Evolutionary conservation across 1,140 invertebrate species (phyloP).

Genomic region (Eufriesea mexicana): DNA sequence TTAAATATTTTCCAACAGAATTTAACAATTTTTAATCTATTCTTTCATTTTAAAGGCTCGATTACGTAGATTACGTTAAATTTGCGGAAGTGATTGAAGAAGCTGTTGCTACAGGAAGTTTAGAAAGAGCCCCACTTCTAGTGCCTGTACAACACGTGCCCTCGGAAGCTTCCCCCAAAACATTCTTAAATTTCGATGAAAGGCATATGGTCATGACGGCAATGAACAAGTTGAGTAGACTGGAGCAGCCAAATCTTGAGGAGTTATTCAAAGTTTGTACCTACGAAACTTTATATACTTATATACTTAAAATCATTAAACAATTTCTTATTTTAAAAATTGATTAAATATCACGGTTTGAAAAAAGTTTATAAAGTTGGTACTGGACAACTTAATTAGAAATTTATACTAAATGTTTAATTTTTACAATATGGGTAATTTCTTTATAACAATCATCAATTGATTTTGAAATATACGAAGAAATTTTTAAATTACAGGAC

Average conservation of each 20-base stretch:
- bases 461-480: background rate
- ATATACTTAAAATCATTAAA: background rate
- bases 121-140: constrained; percentile 86
- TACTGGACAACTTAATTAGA: no score
- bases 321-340: background rate
- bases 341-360: background rate
- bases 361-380: no score
- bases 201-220: constrained; percentile 83
- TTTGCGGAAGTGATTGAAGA: constrained; percentile 86
- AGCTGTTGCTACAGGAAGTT: constrained; percentile 84
- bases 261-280: constrained; percentile 83
- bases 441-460: background rate
- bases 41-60: constrained; percentile 77
- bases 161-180: constrained; percentile 83
- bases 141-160: constrained; percentile 86
- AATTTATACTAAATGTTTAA: background rate
- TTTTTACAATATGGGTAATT: background rate
- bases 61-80: constrained; percentile 85
- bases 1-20: background rate
- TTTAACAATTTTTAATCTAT: constrained; percentile 30
- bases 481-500: constrained; percentile 81
- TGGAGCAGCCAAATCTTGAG: constrained; percentile 84
- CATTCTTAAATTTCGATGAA: constrained; percentile 88
- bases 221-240: constrained; percentile 84
- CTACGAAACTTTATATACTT: background rate